phyloP scores from a whole-genome alignment of 2,113 vertebrate genomes.

The Microcebus griseorufus region DNA sequence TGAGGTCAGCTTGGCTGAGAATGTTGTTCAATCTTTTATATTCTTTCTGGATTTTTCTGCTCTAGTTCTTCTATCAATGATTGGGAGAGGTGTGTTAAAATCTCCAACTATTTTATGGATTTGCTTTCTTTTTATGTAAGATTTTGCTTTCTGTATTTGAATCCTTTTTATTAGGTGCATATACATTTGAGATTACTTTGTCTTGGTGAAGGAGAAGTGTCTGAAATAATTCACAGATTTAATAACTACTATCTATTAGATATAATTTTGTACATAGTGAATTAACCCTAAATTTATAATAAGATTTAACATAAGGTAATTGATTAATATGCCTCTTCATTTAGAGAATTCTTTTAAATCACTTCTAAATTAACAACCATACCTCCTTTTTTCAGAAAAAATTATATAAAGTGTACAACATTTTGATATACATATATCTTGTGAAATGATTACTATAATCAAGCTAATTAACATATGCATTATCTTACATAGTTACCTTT shows the following conservation, averaged over 20 bases:
- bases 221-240: slow-evolving; percentile 7
- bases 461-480: not conserved
- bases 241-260: not conserved
- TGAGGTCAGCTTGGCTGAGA: not conserved
- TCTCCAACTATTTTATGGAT: not conserved
- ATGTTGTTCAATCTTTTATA: not conserved
- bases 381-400: not conserved
- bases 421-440: not conserved
- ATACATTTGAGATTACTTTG: not conserved
- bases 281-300: slow-evolving; percentile 16
- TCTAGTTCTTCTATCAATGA: not conserved
- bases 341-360: slow-evolving; percentile 1
- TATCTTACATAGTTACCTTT: not conserved
- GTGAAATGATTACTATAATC: not conserved
- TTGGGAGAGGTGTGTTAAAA: slow-evolving; percentile 14
- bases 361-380: not conserved
- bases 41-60: not conserved
- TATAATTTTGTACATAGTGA: not conserved
- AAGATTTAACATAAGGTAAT: not conserved
- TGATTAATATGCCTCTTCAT: not conserved
- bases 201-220: not conserved
- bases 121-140: not conserved
- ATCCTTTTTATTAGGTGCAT: not conserved
- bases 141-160: slow-evolving; percentile 28
- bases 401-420: not conserved